Percentiles rank a stretch among this genome's conserved stretches.
Conservation (phyloP, 35 echinoderm and acorn worm genomes). For the Amphiura filiformis region DNA sequence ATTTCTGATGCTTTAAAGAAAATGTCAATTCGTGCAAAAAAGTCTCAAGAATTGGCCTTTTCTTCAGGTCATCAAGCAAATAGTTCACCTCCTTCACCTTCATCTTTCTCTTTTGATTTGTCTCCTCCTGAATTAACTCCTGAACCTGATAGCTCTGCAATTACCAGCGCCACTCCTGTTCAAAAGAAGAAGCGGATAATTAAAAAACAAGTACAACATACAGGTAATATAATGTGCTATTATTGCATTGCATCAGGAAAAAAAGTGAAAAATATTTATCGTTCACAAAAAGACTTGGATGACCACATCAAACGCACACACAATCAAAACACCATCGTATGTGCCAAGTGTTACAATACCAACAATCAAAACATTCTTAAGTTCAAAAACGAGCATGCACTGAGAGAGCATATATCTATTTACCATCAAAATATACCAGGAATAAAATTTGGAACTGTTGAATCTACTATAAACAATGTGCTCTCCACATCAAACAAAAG, state of each 20-base stretch:
- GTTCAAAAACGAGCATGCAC: no score
- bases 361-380: no score
- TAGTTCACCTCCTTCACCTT: not conserved
- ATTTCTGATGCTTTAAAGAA: no score
- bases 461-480: no score
- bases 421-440: no score
- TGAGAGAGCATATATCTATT: no score
- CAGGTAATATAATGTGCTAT: not conserved
- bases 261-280: not conserved
- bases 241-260: not conserved
- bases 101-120: not conserved
- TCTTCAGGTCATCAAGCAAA: not conserved
- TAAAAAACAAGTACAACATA: not conserved
- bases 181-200: not conserved
- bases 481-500: no score
- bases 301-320: not conserved
- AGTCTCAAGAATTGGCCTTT: not conserved
- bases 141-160: not conserved
- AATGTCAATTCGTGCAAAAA: no score
- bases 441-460: no score
- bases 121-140: not conserved
- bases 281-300: not conserved
- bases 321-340: no score
- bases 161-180: not conserved
- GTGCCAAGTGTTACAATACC: no score